phyloP scores from a whole-genome alignment of 2,113 vertebrate species.

The Hydrochoerus hydrochaeris region DNA sequence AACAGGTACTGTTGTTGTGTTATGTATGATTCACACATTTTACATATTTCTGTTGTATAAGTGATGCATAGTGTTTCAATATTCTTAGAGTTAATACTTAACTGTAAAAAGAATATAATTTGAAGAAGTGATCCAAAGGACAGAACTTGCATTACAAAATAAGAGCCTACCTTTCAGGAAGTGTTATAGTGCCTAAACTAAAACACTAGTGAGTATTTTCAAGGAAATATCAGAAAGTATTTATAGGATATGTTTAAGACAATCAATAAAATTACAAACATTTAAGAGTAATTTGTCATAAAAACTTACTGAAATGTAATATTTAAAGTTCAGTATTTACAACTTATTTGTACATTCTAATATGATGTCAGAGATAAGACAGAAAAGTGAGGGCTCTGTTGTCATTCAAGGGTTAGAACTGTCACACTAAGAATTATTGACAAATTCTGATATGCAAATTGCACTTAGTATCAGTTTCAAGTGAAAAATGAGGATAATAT shows the following conservation, averaged over 20 bases:
- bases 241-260: slow-evolving; percentile 50
- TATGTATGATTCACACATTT: neutral
- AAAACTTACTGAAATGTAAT: slow-evolving; percentile 51
- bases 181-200: neutral
- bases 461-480: too few species aligned
- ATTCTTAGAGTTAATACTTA: neutral
- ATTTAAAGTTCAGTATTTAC: neutral
- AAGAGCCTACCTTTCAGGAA: slow-evolving; percentile 36
- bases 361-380: neutral
- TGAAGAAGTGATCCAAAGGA: slow-evolving; percentile 55
- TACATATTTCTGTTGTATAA: neutral
- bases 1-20: neutral
- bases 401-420: too few species aligned
- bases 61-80: neutral
- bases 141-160: slow-evolving; percentile 35
- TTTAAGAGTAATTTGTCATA: slow-evolving; percentile 29
- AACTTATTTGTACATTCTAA: slow-evolving; percentile 24
- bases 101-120: slow-evolving; percentile 36
- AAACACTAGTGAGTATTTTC: slow-evolving; percentile 44
- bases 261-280: slow-evolving; percentile 55
- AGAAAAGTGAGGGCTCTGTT: neutral
- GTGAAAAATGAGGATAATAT: too few species aligned
- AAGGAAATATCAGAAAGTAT: slow-evolving; percentile 68
- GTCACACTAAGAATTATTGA: too few species aligned
- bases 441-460: too few species aligned